Conservation (phyloP, 1,140 invertebrate species). For the Diachasmimorpha longicaudata region DNA sequence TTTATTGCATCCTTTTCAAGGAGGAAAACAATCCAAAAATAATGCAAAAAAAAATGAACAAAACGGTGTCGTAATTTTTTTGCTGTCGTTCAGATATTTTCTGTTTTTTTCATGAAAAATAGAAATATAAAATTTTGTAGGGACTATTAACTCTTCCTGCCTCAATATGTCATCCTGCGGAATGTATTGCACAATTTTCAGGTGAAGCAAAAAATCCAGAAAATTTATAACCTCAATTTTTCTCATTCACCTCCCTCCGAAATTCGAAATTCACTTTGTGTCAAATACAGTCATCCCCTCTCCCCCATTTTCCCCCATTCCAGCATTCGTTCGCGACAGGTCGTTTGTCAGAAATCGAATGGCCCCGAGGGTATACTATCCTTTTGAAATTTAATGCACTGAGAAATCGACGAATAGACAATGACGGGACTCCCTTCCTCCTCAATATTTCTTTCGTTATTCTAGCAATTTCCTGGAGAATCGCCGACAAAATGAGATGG, state of each 20-base stretch:
- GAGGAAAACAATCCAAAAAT: background rate
- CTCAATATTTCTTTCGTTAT: background rate
- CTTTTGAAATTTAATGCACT: conserved; percentile 20
- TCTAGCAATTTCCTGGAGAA: background rate
- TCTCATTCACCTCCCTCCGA: background rate
- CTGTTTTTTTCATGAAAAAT: too few species aligned
- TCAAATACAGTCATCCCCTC: background rate
- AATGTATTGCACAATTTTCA: too few species aligned
- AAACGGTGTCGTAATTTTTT: too few species aligned
- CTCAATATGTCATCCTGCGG: too few species aligned
- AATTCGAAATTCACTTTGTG: background rate
- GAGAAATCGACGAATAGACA: conserved; percentile 11
- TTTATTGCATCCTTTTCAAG: too few species aligned
- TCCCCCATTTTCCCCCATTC: background rate
- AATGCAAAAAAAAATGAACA: too few species aligned
- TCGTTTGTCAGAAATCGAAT: conserved; percentile 19
- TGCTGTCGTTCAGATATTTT: too few species aligned
- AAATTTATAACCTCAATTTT: background rate
- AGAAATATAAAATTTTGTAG: too few species aligned
- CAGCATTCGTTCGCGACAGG: conserved; percentile 9
- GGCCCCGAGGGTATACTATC: background rate
- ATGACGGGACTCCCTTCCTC: background rate
- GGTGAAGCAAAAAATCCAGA: background rate
- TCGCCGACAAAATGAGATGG: too few species aligned
- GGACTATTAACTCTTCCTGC: too few species aligned